Base-by-base conservation (phyloP, 1,140 invertebrate species). In the Pseudachorutes palmiensis region DNA sequence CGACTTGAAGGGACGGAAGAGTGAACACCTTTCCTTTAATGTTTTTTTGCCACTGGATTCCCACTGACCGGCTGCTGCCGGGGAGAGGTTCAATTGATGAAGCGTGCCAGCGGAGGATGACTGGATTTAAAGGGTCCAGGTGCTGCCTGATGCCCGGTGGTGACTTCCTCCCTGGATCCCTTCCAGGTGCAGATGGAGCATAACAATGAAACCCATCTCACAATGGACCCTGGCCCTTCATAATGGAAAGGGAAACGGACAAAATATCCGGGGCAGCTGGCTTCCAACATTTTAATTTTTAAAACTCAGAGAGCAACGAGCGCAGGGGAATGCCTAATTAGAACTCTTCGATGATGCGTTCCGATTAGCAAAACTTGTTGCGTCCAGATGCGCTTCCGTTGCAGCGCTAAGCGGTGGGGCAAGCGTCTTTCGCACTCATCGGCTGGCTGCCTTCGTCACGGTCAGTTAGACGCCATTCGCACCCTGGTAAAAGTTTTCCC, bases 101-200 rank as follows among this genome's bases (percentile, higher is more conserved):
- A 55, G 51, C 51, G 51, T 55, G 51, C 51, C 51, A 55, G 24
- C 5, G 51, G 51, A 55, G 24, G 51, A 26, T 12, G 51, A 14
- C 12, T 14, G 12, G 36, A 41, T 41, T 41, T 41, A 55, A 55
- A 55, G 51, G 51, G 51, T 55, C 51, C 51, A 55, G 51, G 51
- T 55, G 51, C 24, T 24, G 12, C n/a, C n/a, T 45, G 36, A 24
- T 55, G 51, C 51, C 51, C 51, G 51, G 51, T 55, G 51, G 51
- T 55, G 51, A 55, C 9, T 3, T 5, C 12, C 5, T 26, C 51
- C 51, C 24, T 45, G 19, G 36, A 45, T 22, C 12, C 5, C 51
- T 9, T 55, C 51, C 51, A 55, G 51, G 51, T 55, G 51, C 51
- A 55, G 12, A 41, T 41, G 51, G 51, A 55, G 24, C 51, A 12